A percentile compares a stretch with the other conserved stretches of the same genome.
Evolutionary conservation across 2,113 vertebrate genomes (phyloP).

Genomic region (Perca fluviatilis): DNA sequence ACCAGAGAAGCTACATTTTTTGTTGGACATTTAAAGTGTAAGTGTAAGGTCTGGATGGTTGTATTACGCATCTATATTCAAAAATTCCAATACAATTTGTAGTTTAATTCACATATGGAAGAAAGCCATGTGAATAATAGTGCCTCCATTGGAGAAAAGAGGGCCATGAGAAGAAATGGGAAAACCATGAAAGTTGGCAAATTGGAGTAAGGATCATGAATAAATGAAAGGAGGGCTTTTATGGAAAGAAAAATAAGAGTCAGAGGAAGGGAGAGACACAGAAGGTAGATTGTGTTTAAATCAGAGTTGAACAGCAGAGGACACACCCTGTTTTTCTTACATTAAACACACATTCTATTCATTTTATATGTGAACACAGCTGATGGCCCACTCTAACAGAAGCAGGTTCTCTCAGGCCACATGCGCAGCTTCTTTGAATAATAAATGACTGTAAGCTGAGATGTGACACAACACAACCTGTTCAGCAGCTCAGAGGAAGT

Average conservation of each 20-base stretch:
- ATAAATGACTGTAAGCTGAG: conserved; percentile 27
- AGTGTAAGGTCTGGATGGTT: background rate
- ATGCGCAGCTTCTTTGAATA: conserved; percentile 28
- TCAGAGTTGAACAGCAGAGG: background rate
- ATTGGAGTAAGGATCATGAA: background rate
- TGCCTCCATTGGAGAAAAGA: background rate
- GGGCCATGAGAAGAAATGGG: background rate
- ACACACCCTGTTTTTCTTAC: background rate
- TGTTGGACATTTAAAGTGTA: background rate
- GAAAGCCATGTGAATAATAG: background rate
- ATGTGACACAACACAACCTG: conserved; percentile 10
- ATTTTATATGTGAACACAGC: conserved; percentile 23
- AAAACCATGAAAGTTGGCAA: conserved; percentile 10
- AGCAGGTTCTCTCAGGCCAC: background rate
- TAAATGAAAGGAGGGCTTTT: background rate
- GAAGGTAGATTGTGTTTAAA: background rate
- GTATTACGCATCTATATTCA: conserved; percentile 3
- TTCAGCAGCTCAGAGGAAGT: background rate
- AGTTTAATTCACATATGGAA: conserved; percentile 29
- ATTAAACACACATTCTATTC: conserved; percentile 10
- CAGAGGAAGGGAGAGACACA: background rate
- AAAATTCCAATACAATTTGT: background rate
- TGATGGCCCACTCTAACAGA: conserved; percentile 16
- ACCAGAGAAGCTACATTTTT: background rate
- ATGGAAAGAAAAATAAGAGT: background rate